These are phyloP conservation scores for Acleris cristana DNA, from an alignment of 2,888 invertebrate species.

Conservation along the genomic window DNA sequence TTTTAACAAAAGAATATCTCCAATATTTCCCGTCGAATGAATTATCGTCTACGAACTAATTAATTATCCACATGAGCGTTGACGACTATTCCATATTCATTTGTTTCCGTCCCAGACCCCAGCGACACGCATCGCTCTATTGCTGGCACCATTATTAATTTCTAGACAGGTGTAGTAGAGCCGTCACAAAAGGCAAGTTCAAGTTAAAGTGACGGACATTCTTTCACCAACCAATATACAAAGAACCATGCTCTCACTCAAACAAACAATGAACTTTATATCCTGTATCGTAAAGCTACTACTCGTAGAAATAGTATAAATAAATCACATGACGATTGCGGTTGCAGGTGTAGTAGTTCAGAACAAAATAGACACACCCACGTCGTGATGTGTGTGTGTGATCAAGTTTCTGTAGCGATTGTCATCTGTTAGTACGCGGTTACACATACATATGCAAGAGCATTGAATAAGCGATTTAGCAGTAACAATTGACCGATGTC, in stretches of 20 bases:
- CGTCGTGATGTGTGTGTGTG: no score
- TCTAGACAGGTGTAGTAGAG: slow-evolving; percentile 27
- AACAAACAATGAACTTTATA: slow-evolving; percentile 9
- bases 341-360: no score
- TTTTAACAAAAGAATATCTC: background rate
- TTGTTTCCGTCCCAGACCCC: slow-evolving; percentile 21
- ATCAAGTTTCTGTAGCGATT: no score
- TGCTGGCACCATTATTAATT: slow-evolving; percentile 23
- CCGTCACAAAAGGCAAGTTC: slow-evolving; percentile 32
- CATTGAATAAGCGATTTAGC: background rate
- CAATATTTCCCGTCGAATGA: background rate
- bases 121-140: background rate
- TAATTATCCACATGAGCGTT: slow-evolving; percentile 6
- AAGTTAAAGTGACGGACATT: slow-evolving; percentile 33
- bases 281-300: background rate
- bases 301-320: no score
- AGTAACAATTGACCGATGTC: background rate
- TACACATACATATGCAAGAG: no score
- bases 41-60: background rate
- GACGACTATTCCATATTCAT: slow-evolving; percentile 2
- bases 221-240: slow-evolving; percentile 19
- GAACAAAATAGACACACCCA: no score
- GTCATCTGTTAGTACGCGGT: no score
- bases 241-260: slow-evolving; percentile 13
- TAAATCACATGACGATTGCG: no score